Base-by-base conservation (phyloP, 2,113 vertebrate species). In the Perccottus glenii region DNA sequence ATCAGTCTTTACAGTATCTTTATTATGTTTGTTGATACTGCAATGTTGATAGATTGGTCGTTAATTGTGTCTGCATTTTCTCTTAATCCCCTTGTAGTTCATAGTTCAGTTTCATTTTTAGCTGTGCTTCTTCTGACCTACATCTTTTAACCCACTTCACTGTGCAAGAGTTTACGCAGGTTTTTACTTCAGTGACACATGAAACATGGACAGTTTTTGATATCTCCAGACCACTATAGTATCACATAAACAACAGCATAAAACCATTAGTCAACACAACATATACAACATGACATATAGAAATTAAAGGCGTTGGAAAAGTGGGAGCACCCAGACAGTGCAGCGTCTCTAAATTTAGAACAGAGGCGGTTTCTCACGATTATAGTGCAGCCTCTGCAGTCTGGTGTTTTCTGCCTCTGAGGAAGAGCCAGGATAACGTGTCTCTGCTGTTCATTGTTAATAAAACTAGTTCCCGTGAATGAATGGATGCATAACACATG, bases 301-400 rank as follows among this genome's bases (percentile, higher is more conserved):
- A 71, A 32, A 71, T 50, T 60, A 49, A 70, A 67, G 70, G 60
- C 33, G 6, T 42, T 67, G 44, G 60, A 67, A 80, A 73, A 84
- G 75, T 52, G 79, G 86, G 79, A 90, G 62, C 81, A 85, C 79
- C 84, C 84, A 88, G 84, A 84, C 82, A 71, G 80, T 92, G 90
- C 87, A 89, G 87, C 56, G 82, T 67, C 66, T 65, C 83, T 89
- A 91, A 90, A 93, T 89, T 89, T 92, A 91, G 88, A 83, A 48
- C 64, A n/a, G 55, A 12, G 75, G 75, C 72, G 57, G 69, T 68
- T 86, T 77, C 65, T 71, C 64, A 69, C 82, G 84, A 81, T 88
- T 85, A 83, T 75, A 88, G 85, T 49, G 5, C 82, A 63, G 14
- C 66, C 73, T 77, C 83, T 83, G 88, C 85, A 84, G 85, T 85